Evolutionary conservation across 1,140 invertebrate genomes (phyloP), one percentile per base, ranked within the genome.

Genomic region (Euschistus heros): DNA sequence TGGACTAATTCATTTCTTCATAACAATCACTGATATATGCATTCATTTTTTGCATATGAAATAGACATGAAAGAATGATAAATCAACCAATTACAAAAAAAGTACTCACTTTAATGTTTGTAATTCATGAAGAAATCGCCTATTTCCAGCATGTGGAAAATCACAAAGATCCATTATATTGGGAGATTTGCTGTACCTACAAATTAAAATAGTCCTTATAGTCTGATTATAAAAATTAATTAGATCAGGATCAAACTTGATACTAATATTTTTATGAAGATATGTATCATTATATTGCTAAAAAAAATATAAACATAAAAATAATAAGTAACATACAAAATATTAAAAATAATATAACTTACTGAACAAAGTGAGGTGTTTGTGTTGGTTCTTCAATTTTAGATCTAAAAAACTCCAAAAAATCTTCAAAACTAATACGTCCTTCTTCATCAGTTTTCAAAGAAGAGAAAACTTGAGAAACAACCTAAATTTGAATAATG

Each of bases 351-450:
- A 37, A 59, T 52, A 64, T 26, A 52, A 50, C 33, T 64, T 55
- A 65, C 64, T 59, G 26, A 13, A 24, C 20, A 26, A 57, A 57
- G 10, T 57, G 54, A 2, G 54, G 15, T 4, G 54, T 17, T 26
- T 22, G 54, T 13, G 54, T 18, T 24, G 54, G 24, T 24, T 57
- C 54, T 24, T 57, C 54, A 57, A 57, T 57, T 26, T 26, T 57
- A 8, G 54, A 57, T 68, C 83, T 79, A 71, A 86, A 81, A 55
- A 86, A 76, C 63, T 80, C 74, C 8, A 86, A 70, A 72, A 88
- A 84, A 69, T 88, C 85, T 42, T 83, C 78, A 70, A 87, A 84
- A 70, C 79, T 84, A 42, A 88, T 85, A 66, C 78, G 76, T 15
- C 83, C 82, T 75, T 88, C 82, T 61, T 77, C 75, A 72, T 87